Evolutionary conservation across 2,113 vertebrate species (phyloP), one percentile per base, ranked within the genome.

Genomic region (Kryptolebias marmoratus): DNA sequence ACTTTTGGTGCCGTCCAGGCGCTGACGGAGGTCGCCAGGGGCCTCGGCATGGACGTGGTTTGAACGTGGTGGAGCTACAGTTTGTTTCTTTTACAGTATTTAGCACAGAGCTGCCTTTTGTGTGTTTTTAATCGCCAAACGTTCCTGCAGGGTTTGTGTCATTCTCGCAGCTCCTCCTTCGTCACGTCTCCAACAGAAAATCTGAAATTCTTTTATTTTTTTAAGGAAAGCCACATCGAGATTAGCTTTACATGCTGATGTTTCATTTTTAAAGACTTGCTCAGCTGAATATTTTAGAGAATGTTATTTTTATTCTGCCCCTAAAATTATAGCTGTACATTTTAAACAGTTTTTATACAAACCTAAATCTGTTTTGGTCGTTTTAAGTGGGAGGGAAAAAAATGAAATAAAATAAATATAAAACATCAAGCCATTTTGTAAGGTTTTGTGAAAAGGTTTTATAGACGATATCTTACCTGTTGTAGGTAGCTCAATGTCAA

Each of bases 11-110:
- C 94, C 0, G 93, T 93, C 12, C 87, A 89, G 75, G 93, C 91
- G 10, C 84, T 95, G 68, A 93, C 94, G 0, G 91, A 91, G 59
- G 94, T 95, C 0, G 94, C 94, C 0, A 80, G 93, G 60, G 94
- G 94, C 31, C 87, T 95, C 11, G 94, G 94, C 11, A 95, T 95
- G 91, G 93, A 95, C 27, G 93, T 95, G 12, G 93, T 95, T 50
- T 95, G 76, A 93, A 1, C 12, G 9, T 52, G 22, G 8, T 11
- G 30, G 11, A 31, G 15, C 18, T 14, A 6, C 14, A 15, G 1
- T 30, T 63, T 48, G 11, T 28, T 28, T 36, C 3, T 49, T 42
- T n/a, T 30, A 48, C 15, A 22, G 9, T 5, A 61, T 62, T 57
- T 58, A 48, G 57, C 47, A 28, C 52, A 31, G 16, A 64, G 54